Conservation (phyloP, 2,888 invertebrate genomes). For the Troides aeacus region DNA sequence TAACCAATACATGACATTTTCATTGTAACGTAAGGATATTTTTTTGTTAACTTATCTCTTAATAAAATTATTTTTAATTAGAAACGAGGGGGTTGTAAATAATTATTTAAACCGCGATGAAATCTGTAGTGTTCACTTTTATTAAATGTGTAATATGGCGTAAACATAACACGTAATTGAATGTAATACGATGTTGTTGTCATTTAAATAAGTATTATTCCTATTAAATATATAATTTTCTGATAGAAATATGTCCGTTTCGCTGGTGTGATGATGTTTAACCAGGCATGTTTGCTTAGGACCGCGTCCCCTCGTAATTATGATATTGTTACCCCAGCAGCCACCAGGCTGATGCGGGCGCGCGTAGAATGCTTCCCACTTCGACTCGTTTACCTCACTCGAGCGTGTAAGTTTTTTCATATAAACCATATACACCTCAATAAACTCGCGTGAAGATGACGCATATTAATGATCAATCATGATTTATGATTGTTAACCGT, state of each 20-base stretch:
- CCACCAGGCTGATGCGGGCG: conserved; percentile 28
- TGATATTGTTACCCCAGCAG: conserved; percentile 42
- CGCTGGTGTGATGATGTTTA: conserved; percentile 27
- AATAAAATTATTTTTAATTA: too few relatives aligned
- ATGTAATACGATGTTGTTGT: neutral
- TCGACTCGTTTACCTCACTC: conserved; percentile 25
- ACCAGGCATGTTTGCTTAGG: conserved; percentile 40
- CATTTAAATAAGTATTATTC: neutral
- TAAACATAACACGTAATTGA: too few relatives aligned
- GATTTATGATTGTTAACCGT: conserved; percentile 5
- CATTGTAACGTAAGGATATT: too few relatives aligned
- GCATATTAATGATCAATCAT: conserved; percentile 12
- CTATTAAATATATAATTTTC: neutral
- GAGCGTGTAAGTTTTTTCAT: conserved; percentile 26
- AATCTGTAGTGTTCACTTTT: too few relatives aligned
- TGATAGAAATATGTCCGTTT: conserved; percentile 25
- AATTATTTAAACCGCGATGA: too few relatives aligned
- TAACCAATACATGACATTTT: too few relatives aligned
- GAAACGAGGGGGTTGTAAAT: too few relatives aligned
- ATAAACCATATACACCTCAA: conserved; percentile 20
- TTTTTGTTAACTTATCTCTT: too few relatives aligned
- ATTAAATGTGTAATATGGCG: too few relatives aligned
- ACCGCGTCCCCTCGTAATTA: conserved; percentile 41
- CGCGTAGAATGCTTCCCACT: conserved; percentile 28
- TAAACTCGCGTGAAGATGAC: conserved; percentile 21